These are phyloP conservation scores for Gallirallus australis DNA, from an alignment of 2,797 vertebrate species.

Conservation along the genomic window DNA sequence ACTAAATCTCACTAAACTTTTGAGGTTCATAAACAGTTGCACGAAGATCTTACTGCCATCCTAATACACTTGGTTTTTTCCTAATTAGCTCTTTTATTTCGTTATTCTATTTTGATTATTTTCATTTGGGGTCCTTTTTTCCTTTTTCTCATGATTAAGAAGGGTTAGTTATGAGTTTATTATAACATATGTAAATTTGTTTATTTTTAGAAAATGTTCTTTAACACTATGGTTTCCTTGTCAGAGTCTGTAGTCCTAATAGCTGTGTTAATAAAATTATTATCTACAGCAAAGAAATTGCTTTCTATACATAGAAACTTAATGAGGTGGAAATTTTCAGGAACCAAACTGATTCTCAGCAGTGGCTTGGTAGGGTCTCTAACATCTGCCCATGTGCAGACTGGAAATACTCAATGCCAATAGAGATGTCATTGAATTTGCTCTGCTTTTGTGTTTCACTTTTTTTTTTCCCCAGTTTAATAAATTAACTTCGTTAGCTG, in stretches of 20 bases:
- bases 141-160: background rate
- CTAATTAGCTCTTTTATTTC: background rate
- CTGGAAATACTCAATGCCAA: background rate
- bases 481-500: background rate
- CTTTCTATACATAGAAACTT: constrained; percentile 17
- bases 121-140: background rate
- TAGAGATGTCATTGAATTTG: background rate
- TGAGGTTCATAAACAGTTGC: background rate
- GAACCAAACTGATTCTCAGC: constrained; percentile 18
- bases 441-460: background rate
- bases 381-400: constrained; percentile 37
- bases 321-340: constrained; percentile 45
- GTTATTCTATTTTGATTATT: background rate
- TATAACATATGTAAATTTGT: background rate
- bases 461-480: background rate
- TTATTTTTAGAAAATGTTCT: constrained; percentile 39
- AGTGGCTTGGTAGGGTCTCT: constrained; percentile 6
- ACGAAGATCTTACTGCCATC: background rate
- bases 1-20: background rate
- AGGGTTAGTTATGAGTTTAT: background rate
- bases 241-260: background rate
- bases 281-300: constrained; percentile 5
- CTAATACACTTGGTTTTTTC: background rate
- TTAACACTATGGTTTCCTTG: background rate
- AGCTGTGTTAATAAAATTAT: constrained; percentile 47